These are phyloP conservation scores for Seriola aureovittata DNA, from an alignment of 2,113 vertebrate genomes.

Conservation along the genomic window DNA sequence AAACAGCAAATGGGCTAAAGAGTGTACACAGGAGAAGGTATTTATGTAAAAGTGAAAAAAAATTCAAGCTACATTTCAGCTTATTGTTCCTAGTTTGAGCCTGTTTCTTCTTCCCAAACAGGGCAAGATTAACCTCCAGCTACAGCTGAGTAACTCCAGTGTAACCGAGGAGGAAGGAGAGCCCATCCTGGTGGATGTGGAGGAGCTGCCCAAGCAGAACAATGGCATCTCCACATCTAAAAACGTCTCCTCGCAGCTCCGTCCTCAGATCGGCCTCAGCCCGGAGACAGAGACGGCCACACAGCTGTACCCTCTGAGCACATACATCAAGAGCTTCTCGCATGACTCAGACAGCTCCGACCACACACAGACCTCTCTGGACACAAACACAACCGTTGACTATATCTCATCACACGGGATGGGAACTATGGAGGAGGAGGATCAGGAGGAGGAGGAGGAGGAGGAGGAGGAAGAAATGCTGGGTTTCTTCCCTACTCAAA, in stretches of 20 bases:
- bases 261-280: slow-evolving; percentile 2
- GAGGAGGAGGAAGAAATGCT: slow-evolving; percentile 35
- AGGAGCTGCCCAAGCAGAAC: slow-evolving; percentile 71
- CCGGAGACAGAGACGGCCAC: background rate
- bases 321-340: slow-evolving; percentile 84
- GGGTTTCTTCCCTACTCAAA: slow-evolving; percentile 71
- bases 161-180: slow-evolving; percentile 68
- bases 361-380: slow-evolving; percentile 72
- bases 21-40: slow-evolving; percentile 78
- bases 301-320: slow-evolving; percentile 50
- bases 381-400: slow-evolving; percentile 71
- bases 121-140: slow-evolving; percentile 71
- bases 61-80: too few relatives aligned
- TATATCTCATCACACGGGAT: slow-evolving; percentile 77
- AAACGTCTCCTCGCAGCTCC: background rate
- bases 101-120: slow-evolving; percentile 31
- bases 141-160: slow-evolving; percentile 56
- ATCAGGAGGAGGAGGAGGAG: slow-evolving; percentile 56
- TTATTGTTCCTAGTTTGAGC: background rate
- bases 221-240: background rate
- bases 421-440: slow-evolving; percentile 37
- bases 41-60: background rate
- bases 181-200: slow-evolving; percentile 74
- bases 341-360: slow-evolving; percentile 79
- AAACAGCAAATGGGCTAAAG: slow-evolving; percentile 87